Evolutionary conservation across 2,113 vertebrate genomes (phyloP), one percentile per base, ranked within the genome.

Genomic region (Sporophila hypoxantha): DNA sequence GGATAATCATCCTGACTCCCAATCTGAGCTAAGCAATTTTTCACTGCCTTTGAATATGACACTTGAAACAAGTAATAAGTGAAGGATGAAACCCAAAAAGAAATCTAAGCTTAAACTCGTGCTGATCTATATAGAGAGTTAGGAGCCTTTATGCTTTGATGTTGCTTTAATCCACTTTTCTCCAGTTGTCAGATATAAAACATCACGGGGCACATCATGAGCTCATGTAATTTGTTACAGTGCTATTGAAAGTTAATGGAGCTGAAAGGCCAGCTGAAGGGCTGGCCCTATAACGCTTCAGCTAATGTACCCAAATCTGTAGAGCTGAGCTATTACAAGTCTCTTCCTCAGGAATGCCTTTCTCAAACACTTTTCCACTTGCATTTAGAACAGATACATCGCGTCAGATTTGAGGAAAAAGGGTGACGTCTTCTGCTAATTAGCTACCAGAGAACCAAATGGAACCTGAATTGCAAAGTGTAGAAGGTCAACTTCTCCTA

Each of bases 91-190:
- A 76, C 55, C 14, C 30, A 73, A 27, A n/a, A 89, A 88, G 27
- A 87, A 87, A 79, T 57, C 62, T 65, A 53, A 68, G 29, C 55
- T 88, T 66, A 90, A 88, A 88, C 32, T 75, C 59, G 61, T 21
- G 66, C 37, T 78, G 46, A 76, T 91, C 57, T 84, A 8, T 44
- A 34, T 8, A 41, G 44, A 60, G 44, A 34, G 37, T 76, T 82
- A 73, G 66, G 5, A 84, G 32, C 29, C 34, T 88, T 10, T 44
- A 61, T 53, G 37, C 36, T 88, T 82, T 87, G 75, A 88, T 92
- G 59, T 75, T 82, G 23, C 39, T 90, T 78, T 84, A 94, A 94
- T 90, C 82, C 78, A 69, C 50, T 94, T 89, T 88, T 88, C 88
- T 88, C 27, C 10, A 26, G 55, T 42, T 23, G 8, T 86, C 86